Base-by-base conservation (phyloP, 2,113 vertebrate species). In the Cyprinodon variegatus region DNA sequence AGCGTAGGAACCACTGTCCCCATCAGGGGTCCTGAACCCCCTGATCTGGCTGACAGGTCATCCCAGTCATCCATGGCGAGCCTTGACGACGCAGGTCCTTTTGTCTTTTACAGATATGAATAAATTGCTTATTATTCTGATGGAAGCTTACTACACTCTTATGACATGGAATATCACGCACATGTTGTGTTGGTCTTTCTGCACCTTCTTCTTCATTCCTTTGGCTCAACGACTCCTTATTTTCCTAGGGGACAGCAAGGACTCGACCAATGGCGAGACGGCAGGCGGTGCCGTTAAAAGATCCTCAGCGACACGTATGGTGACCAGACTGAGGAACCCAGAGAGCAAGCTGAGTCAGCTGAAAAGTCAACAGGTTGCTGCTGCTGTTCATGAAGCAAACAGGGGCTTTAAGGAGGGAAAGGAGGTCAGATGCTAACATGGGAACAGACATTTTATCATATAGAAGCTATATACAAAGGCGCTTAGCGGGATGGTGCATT, bases 281-380 rank as follows among this genome's bases (percentile, higher is more conserved):
- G 3, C 90, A 3, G 90, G 91, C 46, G 91, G 94, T 11, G 59
- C 94, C 62, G 85, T 86, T 62, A 97, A 96, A 71, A 94, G 91
- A 86, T 94, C 94, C 57, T 92, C 92, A 37, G 84, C 96, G 0
- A 97, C 94, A 0, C 95, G 97, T 45, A 98, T 98, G 94, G 96
- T 98, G 88, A 98, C 97, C 41, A 94, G 97, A 13, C 87, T 98
- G 86, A 95, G 97, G 83, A 98, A 98, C 83, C 97, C 97, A 4
- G 97, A 98, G 0, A 98, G 97, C 94, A 98, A 98, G 80, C 93
- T 98, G 68, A 97, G 96, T 90, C 97, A 97, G 85, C 84, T 97
- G 71, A 98, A 97, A 93, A 98, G 84, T 82, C 96, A 97, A 64
- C 97, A 98, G 93, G 96, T 97, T 81, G 96, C 96, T 82, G 96